Evolutionary conservation across 2,113 vertebrate genomes (phyloP).

Genomic region (Piprites chloris): DNA sequence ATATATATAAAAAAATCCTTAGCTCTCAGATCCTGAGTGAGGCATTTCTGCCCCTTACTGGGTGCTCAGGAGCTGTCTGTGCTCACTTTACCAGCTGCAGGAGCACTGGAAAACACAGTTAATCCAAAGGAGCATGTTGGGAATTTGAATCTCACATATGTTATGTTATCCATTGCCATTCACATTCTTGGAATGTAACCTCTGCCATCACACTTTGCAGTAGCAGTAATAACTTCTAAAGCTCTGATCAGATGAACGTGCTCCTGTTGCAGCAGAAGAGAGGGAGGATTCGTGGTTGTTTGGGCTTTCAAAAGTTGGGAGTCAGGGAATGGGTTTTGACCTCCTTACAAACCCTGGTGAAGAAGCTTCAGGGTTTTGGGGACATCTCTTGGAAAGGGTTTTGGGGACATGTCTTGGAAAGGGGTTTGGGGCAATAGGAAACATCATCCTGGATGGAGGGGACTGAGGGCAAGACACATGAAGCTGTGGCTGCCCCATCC

Average conservation of each 20-base stretch:
- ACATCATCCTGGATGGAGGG: not conserved
- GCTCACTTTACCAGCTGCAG: not conserved
- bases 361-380: not conserved
- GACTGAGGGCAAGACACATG: not conserved
- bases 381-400: not conserved
- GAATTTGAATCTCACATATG: not conserved
- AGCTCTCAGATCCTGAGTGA: not conserved
- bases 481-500: not conserved
- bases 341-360: not conserved
- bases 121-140: not conserved
- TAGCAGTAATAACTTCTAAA: not conserved
- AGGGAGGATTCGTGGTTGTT: not conserved
- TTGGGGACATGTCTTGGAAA: not conserved
- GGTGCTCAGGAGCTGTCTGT: not conserved
- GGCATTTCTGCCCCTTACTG: not conserved
- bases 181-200: conserved; percentile 26
- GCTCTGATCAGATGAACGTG: not conserved
- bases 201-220: not conserved
- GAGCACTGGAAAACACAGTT: not conserved
- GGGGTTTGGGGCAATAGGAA: not conserved
- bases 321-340: not conserved
- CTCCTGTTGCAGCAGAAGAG: not conserved
- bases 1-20: not conserved
- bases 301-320: not conserved
- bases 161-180: not conserved